Evolutionary conservation across 2,113 vertebrate genomes (phyloP), one percentile per base, ranked within the genome.

Genomic region (Tetraodon nigroviridis): DNA sequence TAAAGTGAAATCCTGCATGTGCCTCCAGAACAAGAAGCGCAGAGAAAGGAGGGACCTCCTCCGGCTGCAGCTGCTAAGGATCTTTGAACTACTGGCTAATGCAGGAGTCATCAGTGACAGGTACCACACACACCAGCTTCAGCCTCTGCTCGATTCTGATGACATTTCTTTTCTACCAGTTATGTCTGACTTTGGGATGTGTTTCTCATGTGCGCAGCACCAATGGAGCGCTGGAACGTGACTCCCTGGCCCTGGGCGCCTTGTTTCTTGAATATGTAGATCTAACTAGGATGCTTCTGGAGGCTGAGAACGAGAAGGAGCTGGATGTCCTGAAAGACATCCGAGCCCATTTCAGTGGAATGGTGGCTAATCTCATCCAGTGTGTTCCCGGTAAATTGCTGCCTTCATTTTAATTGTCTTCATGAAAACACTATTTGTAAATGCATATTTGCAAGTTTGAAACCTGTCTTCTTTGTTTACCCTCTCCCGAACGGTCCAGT

Each of bases 101-200:
- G 95, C 96, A 17, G 93, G 92, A 45, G 96, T 99, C 16, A 98
- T 98, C 88, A 99, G 96, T 88, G 96, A 99, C 91, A 98, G 95
- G 97, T 98, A 89, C 20, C 17, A 27, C 27, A 41, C 5, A 22
- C 56, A 20, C n/a, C 3, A 29, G 19, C 32, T 55, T 20, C 44
- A 32, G 3, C 42, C 1, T 73, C 52, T 62, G 1, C 3, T 18
- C 14, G 1, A 6, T 17, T 24, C 21, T 1, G 37, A 15, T 46
- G 21, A 6, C 17, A 3, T 29, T 27, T 51, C 22, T 51, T 11
- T 19, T 12, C 65, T 24, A 52, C 50, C 20, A 4, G 20, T 37
- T 44, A 58, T 2, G 0, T 42, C 16, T 37, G 22, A 15, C 14
- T 27, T 0, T 5, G 12, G 1, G 22, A n/a, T 51, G 10, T 29